Evolutionary conservation across 2,113 vertebrate species (phyloP).

Genomic region (Microcebus tavaratra): DNA sequence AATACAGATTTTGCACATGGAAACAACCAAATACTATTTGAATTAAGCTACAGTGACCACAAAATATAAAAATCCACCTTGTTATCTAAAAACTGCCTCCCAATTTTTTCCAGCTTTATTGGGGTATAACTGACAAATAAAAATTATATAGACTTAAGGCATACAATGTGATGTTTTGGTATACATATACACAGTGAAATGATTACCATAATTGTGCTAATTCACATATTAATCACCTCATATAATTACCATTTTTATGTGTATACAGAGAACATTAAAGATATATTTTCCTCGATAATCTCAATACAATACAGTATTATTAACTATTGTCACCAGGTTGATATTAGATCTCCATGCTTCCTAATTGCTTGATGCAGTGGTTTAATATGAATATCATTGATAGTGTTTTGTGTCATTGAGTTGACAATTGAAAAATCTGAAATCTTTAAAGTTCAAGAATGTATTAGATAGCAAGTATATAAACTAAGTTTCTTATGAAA

Average conservation of each 20-base stretch:
- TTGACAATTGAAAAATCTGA: slow-evolving; percentile 13
- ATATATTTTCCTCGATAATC: background rate
- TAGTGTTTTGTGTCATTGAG: background rate
- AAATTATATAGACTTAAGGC: background rate
- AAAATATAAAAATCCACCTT: slow-evolving; percentile 2
- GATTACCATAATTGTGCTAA: background rate
- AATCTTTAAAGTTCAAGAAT: background rate
- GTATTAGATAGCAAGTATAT: background rate
- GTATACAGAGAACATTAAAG: background rate
- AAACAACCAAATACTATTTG: slow-evolving; percentile 45
- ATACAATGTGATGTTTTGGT: background rate
- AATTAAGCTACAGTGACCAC: background rate
- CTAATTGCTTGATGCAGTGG: background rate
- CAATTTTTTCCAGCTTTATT: background rate
- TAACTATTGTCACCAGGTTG: background rate
- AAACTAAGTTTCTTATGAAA: slow-evolving; percentile 36
- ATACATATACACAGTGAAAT: background rate
- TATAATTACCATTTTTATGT: background rate
- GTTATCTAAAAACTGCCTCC: background rate
- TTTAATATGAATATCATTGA: background rate
- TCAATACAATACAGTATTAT: background rate
- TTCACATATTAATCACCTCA: background rate
- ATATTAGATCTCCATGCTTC: background rate
- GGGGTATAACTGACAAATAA: background rate
- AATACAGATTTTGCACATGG: background rate